phyloP scores from a whole-genome alignment of 2,797 vertebrate genomes.

The Mallotus villosus region DNA sequence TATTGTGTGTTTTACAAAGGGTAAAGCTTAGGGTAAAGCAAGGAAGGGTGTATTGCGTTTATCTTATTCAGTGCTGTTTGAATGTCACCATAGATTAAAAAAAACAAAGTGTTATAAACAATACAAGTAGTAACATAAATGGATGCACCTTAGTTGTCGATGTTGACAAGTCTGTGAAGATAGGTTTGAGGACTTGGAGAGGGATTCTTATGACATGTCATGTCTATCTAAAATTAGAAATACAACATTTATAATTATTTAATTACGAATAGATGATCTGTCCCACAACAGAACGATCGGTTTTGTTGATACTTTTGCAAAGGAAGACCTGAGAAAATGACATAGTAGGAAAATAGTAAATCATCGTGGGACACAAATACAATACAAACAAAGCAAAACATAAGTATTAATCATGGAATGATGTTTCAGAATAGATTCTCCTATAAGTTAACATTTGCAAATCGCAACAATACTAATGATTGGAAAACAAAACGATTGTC shows the following conservation, averaged over 20 bases:
- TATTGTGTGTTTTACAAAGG: too few relatives aligned
- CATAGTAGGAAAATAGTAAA: not conserved
- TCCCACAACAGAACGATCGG: not conserved
- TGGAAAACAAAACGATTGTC: too few relatives aligned
- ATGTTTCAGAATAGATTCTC: not conserved
- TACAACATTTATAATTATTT: not conserved
- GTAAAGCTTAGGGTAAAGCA: not conserved
- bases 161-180: not conserved
- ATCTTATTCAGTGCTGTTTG: not conserved
- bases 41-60: not conserved
- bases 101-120: not conserved
- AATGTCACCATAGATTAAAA: not conserved
- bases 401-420: conserved; percentile 1
- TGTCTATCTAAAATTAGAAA: not conserved
- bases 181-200: not conserved
- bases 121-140: not conserved
- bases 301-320: not conserved
- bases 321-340: not conserved
- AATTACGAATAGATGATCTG: not conserved
- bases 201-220: too few relatives aligned
- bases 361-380: not conserved
- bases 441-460: not conserved
- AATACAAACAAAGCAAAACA: not conserved
- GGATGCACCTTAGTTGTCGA: not conserved
- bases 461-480: not conserved